Percentiles rank a stretch among this genome's conserved stretches.
Evolutionary conservation across 64 coral and sea anemone genomes (phyloP).

Genomic region (Porites lutea): DNA sequence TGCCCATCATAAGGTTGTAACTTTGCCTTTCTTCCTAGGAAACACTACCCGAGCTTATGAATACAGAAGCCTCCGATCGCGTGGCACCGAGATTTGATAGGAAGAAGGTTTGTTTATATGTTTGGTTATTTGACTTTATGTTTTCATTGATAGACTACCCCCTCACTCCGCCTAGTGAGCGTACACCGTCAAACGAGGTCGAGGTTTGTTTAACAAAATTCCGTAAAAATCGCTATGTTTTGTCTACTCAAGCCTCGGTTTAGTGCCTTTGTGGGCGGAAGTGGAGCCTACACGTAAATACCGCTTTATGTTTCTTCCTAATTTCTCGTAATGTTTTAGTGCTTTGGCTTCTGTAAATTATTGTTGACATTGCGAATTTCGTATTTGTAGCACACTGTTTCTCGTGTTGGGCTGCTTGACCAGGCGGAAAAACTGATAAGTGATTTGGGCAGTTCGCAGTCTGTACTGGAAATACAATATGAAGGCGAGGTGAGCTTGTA

Average conservation of each 20-base stretch:
- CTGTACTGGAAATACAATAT: constrained; percentile 99
- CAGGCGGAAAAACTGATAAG: constrained; percentile 94
- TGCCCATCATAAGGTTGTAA: not conserved
- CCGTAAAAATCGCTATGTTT: too few relatives aligned
- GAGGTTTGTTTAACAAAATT: too few relatives aligned
- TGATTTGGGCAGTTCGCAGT: constrained; percentile 90
- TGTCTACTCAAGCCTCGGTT: too few relatives aligned
- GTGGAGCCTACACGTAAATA: too few relatives aligned
- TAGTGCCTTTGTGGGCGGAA: too few relatives aligned
- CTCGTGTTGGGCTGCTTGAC: constrained; percentile 78
- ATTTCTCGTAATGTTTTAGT: too few relatives aligned
- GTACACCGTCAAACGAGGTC: too few relatives aligned
- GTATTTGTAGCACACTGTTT: constrained; percentile 82
- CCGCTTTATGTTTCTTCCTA: too few relatives aligned
- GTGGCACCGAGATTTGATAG: constrained; percentile 95
- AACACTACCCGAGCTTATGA: constrained; percentile 94
- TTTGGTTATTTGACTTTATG: not conserved
- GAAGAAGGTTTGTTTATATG: constrained; percentile 80
- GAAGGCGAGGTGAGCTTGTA: constrained; percentile 84
- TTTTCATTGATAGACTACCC: too few relatives aligned
- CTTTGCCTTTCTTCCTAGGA: constrained; percentile 52
- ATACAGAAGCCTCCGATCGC: constrained; percentile 93
- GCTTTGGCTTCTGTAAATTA: too few relatives aligned
- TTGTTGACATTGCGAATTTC: not conserved
- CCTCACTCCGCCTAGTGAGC: too few relatives aligned